Percentiles rank a stretch among this genome's conserved stretches.
These are phyloP conservation scores for Allophyes oxyacanthae DNA, from an alignment of 2,888 invertebrate genomes.

Conservation along the genomic window DNA sequence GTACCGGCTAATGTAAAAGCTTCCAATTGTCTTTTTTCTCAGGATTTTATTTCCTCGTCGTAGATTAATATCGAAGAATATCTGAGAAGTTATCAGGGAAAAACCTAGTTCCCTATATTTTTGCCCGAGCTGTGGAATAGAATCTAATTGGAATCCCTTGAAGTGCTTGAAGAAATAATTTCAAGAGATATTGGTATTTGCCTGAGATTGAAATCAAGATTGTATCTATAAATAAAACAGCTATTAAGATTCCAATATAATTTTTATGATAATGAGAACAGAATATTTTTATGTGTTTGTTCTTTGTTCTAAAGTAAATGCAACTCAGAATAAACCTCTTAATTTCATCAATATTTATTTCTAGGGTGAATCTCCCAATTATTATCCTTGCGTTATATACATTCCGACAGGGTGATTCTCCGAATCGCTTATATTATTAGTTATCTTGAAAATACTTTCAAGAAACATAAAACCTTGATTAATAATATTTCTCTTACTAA, in stretches of 20 bases:
- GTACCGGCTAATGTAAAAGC: too few species aligned
- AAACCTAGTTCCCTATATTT: too few species aligned
- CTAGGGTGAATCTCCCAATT: constrained; percentile 15
- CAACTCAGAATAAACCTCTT: constrained; percentile 21
- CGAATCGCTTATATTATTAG: constrained; percentile 16
- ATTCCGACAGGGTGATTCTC: constrained; percentile 13
- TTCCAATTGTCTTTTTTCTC: too few species aligned
- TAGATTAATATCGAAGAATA: too few species aligned
- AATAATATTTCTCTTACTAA: constrained; percentile 37
- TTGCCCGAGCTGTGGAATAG: too few species aligned
- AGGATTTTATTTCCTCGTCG: too few species aligned
- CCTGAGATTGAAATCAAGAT: too few species aligned
- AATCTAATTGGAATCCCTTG: too few species aligned
- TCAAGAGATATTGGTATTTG: too few species aligned
- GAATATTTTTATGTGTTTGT: constrained; percentile 25
- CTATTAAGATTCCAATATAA: constrained; percentile 26
- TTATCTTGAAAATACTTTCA: constrained; percentile 1
- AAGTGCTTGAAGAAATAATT: too few species aligned
- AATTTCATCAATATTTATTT: constrained; percentile 25
- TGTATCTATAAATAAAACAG: too few species aligned
- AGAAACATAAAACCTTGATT: constrained; percentile 28
- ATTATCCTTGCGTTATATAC: not conserved
- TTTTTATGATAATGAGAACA: constrained; percentile 32
- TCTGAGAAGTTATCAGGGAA: too few species aligned
- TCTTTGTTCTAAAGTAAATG: constrained; percentile 8